A percentile compares a stretch with the other conserved stretches of the same genome.
These are phyloP conservation scores for Lochmaea crataegi DNA, from an alignment of 2,888 invertebrate species.

Conservation along the genomic window DNA sequence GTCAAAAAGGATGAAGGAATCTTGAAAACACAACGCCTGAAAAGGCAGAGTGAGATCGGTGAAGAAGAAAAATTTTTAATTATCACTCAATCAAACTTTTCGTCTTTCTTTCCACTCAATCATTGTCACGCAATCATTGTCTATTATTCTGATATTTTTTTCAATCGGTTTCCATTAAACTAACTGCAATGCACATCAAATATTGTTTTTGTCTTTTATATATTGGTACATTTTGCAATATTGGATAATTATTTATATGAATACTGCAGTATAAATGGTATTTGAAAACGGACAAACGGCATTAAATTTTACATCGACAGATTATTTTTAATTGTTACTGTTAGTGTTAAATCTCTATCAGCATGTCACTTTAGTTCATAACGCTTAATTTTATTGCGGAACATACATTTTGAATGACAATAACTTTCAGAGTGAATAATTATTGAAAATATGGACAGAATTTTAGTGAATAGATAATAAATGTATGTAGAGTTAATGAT, in stretches of 20 bases:
- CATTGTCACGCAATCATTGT: no score
- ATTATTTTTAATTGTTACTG: not conserved
- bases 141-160: no score
- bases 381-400: not conserved
- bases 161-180: no score
- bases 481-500: not conserved
- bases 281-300: not conserved
- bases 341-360: conserved; percentile 5
- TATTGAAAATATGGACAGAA: not conserved
- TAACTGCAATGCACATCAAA: no score
- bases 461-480: not conserved
- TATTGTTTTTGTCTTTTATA: no score
- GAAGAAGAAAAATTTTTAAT: no score
- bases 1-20: no score
- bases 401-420: not conserved
- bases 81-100: no score
- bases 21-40: no score
- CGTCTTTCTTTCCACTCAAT: no score
- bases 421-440: not conserved
- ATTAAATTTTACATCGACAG: not conserved
- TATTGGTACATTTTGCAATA: not conserved
- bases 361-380: not conserved
- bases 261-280: not conserved
- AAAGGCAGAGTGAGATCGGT: no score
- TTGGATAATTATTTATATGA: not conserved